Evolutionary conservation across 2,113 vertebrate species (phyloP), one percentile per base, ranked within the genome.

Genomic region (Stigmatopora nigra): DNA sequence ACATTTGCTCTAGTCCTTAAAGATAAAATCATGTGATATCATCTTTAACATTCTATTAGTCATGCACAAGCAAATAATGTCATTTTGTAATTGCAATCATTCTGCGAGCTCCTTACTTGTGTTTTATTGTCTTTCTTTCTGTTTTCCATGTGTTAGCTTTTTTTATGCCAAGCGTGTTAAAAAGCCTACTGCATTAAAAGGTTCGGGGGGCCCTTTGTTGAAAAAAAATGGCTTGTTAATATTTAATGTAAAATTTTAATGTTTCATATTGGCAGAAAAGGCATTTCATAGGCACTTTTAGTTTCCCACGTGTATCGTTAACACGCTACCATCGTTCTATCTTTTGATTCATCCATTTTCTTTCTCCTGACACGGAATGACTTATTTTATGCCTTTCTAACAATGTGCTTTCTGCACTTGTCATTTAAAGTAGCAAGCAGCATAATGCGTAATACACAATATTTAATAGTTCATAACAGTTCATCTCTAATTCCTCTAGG

Each of bases 191-290:
- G 55, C 55, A 47, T 62, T 8, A 17, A 20, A 19, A 38, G 35
- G 19, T 22, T 64, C 61, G 12, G 62, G 71, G 69, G 64, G 68
- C 71, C 67, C 64, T 77, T 78, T 58, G 65, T 36, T 71, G 64
- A 79, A 82, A 61, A 55, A 46, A 0, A 0, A 60, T 69, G 53
- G 67, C 70, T 72, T 70, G 70, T 80, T 78, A 83, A 85, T 84
- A 78, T 84, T 86, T 80, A 72, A 82, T 48, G 60, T 16, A 25
- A 36, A 6, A 44, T 20, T 45, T 80, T 75, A 83, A 84, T 84
- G 72, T 85, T 86, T 80, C 70, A 80, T 51, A 52, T 79, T 65
- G 71, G 60, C 52, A 65, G 59, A 71, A 76, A 69, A 65, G 38
- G 25, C 49, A 19, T 38, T 75, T 72, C 73, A 66, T 52, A 41